These are phyloP conservation scores for Melanogrammus aeglefinus DNA, from an alignment of 2,797 vertebrate species.

Conservation along the genomic window DNA sequence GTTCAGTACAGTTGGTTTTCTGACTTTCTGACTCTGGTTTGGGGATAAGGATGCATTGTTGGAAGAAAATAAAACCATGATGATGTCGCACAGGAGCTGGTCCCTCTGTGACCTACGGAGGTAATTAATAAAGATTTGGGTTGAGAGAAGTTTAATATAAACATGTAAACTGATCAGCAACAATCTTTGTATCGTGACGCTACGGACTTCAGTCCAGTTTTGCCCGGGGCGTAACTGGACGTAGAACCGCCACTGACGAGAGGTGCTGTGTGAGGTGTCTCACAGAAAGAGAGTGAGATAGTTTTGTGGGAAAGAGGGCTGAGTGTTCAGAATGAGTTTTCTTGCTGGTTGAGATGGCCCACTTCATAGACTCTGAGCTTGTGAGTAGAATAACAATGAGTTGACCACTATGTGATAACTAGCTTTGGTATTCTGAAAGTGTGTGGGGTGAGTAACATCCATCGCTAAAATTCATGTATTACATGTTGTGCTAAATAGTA, in stretches of 20 bases:
- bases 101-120: no score
- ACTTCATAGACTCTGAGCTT: not conserved
- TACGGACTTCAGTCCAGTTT: no score
- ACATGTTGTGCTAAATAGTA: not conserved
- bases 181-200: no score
- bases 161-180: not conserved
- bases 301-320: not conserved
- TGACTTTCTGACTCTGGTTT: no score
- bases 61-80: conserved; percentile 31
- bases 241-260: no score
- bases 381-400: not conserved
- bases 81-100: not conserved
- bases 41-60: conserved; percentile 13
- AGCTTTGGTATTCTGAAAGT: not conserved
- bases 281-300: not conserved
- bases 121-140: not conserved
- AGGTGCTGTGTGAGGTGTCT: not conserved
- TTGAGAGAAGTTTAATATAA: not conserved
- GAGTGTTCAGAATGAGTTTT: not conserved
- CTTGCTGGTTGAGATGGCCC: not conserved
- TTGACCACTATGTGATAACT: not conserved
- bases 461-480: not conserved
- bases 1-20: conserved; percentile 46
- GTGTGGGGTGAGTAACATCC: not conserved
- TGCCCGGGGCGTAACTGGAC: no score